Percentiles rank a stretch among this genome's conserved stretches.
These are phyloP conservation scores for Neotragus pygmaeus DNA, from an alignment of 2,113 vertebrate species.

Conservation along the genomic window DNA sequence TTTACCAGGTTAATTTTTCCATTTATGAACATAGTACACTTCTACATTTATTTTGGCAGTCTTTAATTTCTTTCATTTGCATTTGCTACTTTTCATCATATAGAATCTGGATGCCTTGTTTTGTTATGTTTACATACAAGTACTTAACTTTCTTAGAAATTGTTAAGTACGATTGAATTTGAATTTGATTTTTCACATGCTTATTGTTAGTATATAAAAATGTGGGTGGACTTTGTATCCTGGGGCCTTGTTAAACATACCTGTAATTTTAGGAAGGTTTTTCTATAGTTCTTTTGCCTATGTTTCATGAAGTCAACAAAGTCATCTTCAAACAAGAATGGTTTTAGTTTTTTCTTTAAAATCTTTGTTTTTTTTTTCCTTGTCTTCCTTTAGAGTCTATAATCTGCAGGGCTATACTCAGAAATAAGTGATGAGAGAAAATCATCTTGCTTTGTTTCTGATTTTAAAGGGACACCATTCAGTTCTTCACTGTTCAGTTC, in stretches of 20 bases:
- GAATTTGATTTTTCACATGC: not conserved
- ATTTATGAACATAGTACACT: not conserved
- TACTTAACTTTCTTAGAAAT: not conserved
- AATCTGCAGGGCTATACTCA: not conserved
- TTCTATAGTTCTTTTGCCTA: not conserved
- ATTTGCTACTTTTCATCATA: not conserved
- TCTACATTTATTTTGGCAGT: not conserved
- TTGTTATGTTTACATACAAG: not conserved
- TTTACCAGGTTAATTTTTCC: not conserved
- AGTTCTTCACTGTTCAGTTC: not conserved
- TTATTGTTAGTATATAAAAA: not conserved
- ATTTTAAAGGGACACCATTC: not conserved
- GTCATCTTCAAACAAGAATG: not conserved
- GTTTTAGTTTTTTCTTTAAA: not conserved
- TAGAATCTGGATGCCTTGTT: not conserved
- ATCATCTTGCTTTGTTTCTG: not conserved
- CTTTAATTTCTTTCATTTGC: not conserved
- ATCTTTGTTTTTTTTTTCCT: not conserved
- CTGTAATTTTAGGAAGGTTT: not conserved
- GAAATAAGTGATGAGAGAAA: not conserved
- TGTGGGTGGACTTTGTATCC: not conserved
- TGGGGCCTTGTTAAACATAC: not conserved
- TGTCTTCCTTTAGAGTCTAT: not conserved
- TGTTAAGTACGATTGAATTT: not conserved
- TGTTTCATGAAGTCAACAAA: not conserved